Conservation (phyloP, 2,797 vertebrate species). For the Syngnathus acus region DNA sequence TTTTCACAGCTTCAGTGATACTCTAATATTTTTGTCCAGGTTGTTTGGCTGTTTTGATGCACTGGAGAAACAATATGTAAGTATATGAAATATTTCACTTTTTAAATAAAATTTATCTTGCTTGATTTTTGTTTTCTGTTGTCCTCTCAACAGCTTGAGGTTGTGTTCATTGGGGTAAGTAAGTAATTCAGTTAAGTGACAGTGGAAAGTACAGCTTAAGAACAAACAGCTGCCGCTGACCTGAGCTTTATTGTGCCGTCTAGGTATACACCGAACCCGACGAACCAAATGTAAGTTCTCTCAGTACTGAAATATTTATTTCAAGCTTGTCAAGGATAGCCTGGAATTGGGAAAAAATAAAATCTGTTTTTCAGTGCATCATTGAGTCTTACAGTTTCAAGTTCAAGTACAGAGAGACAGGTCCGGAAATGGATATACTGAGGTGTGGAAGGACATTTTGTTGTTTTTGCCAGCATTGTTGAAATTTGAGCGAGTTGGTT, state of each 20-base stretch:
- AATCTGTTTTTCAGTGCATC: slow-evolving; percentile 69
- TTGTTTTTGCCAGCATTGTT: background rate
- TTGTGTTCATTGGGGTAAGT: slow-evolving; percentile 75
- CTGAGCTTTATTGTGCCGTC: slow-evolving; percentile 2
- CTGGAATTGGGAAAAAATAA: background rate
- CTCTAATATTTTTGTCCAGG: slow-evolving; percentile 60
- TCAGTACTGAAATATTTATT: background rate
- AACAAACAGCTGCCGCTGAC: background rate
- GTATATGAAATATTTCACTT: slow-evolving; percentile 41
- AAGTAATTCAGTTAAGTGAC: slow-evolving; percentile 23
- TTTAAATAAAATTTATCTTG: slow-evolving; percentile 5
- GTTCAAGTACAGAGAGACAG: slow-evolving; percentile 81
- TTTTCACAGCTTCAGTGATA: background rate
- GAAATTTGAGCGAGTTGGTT: background rate
- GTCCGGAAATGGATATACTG: slow-evolving; percentile 73
- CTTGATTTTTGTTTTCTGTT: slow-evolving; percentile 3
- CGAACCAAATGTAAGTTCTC: slow-evolving; percentile 65
- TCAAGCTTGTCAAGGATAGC: background rate
- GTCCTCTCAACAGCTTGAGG: slow-evolving; percentile 61
- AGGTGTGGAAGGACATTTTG: slow-evolving; percentile 42
- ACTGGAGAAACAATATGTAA: slow-evolving; percentile 90
- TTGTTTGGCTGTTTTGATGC: slow-evolving; percentile 94
- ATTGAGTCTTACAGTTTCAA: slow-evolving; percentile 95
- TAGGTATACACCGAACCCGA: slow-evolving; percentile 69
- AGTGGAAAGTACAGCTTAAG: background rate